phyloP scores from a whole-genome alignment of 2,113 vertebrate genomes.

The Fregetta grallaria region DNA sequence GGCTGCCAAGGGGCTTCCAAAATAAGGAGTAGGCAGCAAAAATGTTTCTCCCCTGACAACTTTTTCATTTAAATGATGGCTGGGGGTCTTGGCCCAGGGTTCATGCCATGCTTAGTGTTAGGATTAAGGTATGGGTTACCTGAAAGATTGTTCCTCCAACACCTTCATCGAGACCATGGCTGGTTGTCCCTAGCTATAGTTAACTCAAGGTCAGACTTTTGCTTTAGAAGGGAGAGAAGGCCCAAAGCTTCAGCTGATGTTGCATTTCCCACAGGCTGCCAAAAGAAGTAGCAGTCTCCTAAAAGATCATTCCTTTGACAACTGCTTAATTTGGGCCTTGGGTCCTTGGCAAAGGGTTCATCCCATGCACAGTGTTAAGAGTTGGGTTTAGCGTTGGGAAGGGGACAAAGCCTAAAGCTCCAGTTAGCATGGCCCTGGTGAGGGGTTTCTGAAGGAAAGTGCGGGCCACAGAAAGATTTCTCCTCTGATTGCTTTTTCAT shows the following conservation, averaged over 20 bases:
- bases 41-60: neutral
- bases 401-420: neutral
- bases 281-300: neutral
- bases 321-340: neutral
- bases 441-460: neutral
- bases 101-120: neutral
- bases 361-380: neutral
- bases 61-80: neutral
- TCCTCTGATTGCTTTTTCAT: neutral
- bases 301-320: neutral
- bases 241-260: neutral
- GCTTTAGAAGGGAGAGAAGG: neutral
- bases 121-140: neutral
- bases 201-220: neutral
- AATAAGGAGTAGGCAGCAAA: neutral
- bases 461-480: neutral
- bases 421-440: neutral
- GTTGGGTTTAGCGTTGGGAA: neutral
- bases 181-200: neutral
- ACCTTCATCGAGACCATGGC: neutral
- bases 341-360: neutral
- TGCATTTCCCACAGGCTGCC: neutral
- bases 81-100: neutral
- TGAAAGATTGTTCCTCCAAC: neutral
- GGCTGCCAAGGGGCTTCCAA: neutral